These are phyloP conservation scores for Spea hammondii DNA, from an alignment of 2,797 vertebrate genomes.

Conservation along the genomic window DNA sequence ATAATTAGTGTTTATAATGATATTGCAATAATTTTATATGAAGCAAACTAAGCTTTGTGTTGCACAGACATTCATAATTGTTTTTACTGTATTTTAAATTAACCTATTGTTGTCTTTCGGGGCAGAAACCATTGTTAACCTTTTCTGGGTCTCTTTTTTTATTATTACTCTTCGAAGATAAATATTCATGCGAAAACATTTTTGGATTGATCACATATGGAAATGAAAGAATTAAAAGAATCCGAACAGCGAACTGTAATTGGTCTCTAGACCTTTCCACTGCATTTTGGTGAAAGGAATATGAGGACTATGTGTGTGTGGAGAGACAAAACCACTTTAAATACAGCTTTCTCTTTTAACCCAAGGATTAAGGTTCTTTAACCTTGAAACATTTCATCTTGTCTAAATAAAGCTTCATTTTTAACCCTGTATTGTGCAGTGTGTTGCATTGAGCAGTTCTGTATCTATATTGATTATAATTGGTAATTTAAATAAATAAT, in stretches of 20 bases:
- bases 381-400: conserved; percentile 64
- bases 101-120: too few relatives aligned
- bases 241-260: conserved; percentile 69
- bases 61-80: too few relatives aligned
- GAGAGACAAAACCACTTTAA: conserved; percentile 61
- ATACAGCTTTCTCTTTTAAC: conserved; percentile 60
- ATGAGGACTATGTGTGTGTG: conserved; percentile 56
- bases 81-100: too few relatives aligned
- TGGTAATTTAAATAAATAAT: too few relatives aligned
- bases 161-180: conserved; percentile 12
- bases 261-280: conserved; percentile 65
- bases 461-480: too few relatives aligned
- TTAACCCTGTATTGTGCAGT: conserved; percentile 27
- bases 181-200: conserved; percentile 50
- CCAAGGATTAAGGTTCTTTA: conserved; percentile 67
- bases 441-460: neutral
- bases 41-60: too few relatives aligned
- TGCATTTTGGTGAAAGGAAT: conserved; percentile 58
- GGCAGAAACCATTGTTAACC: too few relatives aligned
- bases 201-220: conserved; percentile 67
- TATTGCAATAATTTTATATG: too few relatives aligned
- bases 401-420: conserved; percentile 56
- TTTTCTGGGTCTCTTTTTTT: neutral
- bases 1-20: too few relatives aligned
- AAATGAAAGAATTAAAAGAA: conserved; percentile 70